These are phyloP conservation scores for Alectura lathami DNA, from an alignment of 2,113 vertebrate genomes.

Conservation along the genomic window DNA sequence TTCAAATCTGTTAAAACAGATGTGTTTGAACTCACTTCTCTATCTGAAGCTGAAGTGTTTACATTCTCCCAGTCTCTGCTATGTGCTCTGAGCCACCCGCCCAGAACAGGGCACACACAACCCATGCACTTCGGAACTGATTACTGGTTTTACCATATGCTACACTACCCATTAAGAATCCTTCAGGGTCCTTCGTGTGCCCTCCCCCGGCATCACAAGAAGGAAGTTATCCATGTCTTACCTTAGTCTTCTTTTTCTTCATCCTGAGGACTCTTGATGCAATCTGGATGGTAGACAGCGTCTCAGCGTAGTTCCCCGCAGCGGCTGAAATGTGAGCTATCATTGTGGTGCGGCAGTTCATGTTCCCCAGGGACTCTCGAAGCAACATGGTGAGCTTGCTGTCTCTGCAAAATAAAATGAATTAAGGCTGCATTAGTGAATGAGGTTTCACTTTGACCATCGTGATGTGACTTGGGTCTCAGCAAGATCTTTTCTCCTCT, in stretches of 20 bases:
- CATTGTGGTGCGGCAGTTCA: constrained; percentile 99
- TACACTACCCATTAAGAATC: background rate
- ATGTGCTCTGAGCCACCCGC: background rate
- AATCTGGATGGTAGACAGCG: constrained; percentile 96
- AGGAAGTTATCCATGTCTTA: constrained; percentile 58
- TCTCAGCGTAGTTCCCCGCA: constrained; percentile 91
- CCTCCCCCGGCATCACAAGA: background rate
- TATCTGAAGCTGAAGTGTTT: background rate
- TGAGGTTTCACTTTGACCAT: constrained; percentile 46
- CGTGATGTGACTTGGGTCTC: constrained; percentile 40
- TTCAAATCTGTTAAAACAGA: background rate
- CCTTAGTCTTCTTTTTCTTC: constrained; percentile 99
- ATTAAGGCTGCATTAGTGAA: constrained; percentile 74
- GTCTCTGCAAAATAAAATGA: constrained; percentile 84
- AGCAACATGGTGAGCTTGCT: constrained; percentile 99
- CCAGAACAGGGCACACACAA: background rate
- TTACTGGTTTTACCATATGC: background rate
- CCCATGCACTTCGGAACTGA: background rate
- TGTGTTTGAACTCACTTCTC: background rate
- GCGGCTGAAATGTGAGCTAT: constrained; percentile 96
- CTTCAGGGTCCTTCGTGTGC: background rate
- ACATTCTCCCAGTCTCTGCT: background rate
- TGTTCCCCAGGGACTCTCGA: constrained; percentile 96
- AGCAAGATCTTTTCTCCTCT: constrained; percentile 17
- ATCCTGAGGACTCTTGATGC: constrained; percentile 94